Evolutionary conservation across 53 echinoderm and acorn worm species (phyloP), one percentile per base, ranked within the genome.

Genomic region (Luidia sarsii): DNA sequence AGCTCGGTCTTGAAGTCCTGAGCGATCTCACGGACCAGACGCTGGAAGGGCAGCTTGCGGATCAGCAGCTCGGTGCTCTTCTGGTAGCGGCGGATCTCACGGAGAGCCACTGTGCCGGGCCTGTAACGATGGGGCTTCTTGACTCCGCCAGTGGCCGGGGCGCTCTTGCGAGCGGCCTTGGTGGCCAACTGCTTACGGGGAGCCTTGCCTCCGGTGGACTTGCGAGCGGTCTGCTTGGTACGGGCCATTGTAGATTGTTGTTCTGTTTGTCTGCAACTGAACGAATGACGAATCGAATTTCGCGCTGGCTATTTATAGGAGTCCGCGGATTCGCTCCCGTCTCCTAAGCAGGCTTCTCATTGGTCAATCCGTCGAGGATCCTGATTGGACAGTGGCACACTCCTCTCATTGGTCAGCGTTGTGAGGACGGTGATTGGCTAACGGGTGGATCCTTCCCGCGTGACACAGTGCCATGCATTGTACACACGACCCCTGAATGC

Each of bases 1-100:
- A 95, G 95, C 94, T 95, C 95, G 87, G 95, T 95, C 93, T 95
- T 95, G 90, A 95, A 95, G 83, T 95, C 95, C 83, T 95, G 95
- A 69, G 93, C 93, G 90, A 92, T 92, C 80, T 95, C 95, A 84
- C 95, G 89, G 90, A 95, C 95, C 71, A 95, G 92, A 82, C 95
- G 95, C 90, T 95, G 95, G 92, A 95, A 95, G 90, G 95, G 95
- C 45, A 92, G 87, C 88, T 95, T 92, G 85, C 95, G 95, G 94
- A 94, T 94, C 75, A 94, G 94, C 5, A 94, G 92, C 89, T 95
- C 95, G 65, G 95, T 95, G 90, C 95, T 95, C 92, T 95, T 95
- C 92, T 95, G 95, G 95, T 95, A 95, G 72, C 95, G 95, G 82
- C 95, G 92, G 90, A 95, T 95, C 86, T 95, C 95, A 92, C 95